Conservation (phyloP, 2,888 invertebrate species). For the Bedellia somnulentella region DNA sequence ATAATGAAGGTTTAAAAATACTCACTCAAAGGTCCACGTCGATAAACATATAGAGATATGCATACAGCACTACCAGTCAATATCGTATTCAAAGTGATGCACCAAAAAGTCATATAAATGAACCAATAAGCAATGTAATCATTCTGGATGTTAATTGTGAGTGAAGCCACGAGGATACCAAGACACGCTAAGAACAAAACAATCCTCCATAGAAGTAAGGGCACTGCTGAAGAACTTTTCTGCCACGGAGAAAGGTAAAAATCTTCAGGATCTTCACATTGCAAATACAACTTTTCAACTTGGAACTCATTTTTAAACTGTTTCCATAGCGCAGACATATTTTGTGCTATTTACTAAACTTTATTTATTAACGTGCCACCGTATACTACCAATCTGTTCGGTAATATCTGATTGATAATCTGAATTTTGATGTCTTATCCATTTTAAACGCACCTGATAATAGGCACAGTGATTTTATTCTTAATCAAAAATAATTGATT, state of each 20-base stretch:
- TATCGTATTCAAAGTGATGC: constrained; percentile 25
- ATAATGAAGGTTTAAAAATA: too few relatives aligned
- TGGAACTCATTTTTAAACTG: constrained; percentile 30
- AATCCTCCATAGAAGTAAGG: constrained; percentile 23
- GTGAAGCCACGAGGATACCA: constrained; percentile 23
- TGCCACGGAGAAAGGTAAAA: constrained; percentile 33
- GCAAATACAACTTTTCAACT: constrained; percentile 19
- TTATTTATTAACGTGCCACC: too few relatives aligned
- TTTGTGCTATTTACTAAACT: too few relatives aligned
- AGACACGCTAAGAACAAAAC: constrained; percentile 27
- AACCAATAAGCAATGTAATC: constrained; percentile 19
- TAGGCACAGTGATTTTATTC: too few relatives aligned
- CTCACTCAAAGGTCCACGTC: constrained; percentile 30
- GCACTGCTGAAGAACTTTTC: constrained; percentile 22
- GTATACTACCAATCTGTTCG: too few relatives aligned
- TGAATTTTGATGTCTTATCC: too few relatives aligned
- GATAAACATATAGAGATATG: constrained; percentile 22
- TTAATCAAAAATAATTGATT: too few relatives aligned
- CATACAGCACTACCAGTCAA: constrained; percentile 24
- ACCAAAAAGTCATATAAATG: constrained; percentile 47
- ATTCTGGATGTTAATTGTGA: constrained; percentile 13
- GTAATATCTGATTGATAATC: too few relatives aligned
- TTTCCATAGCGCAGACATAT: constrained; percentile 26
- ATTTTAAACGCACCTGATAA: too few relatives aligned
- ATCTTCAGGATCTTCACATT: constrained; percentile 25